A percentile compares a stretch with the other conserved stretches of the same genome.
phyloP scores from a whole-genome alignment of 2,797 vertebrate genomes.

The Sebastes diaconus region DNA sequence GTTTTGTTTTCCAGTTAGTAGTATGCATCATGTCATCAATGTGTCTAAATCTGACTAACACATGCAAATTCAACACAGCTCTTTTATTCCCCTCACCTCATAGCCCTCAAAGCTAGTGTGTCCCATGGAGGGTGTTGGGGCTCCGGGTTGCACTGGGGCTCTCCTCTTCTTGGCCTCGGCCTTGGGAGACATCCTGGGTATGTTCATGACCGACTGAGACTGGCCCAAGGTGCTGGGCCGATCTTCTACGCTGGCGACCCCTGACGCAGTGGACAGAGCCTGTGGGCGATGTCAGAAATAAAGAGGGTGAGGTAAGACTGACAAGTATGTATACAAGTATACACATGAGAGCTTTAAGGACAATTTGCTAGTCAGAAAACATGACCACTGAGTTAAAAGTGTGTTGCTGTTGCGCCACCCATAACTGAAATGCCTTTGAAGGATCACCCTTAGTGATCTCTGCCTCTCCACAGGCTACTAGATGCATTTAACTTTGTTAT shows the following conservation, averaged over 20 bases:
- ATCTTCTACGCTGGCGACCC: conserved; percentile 76
- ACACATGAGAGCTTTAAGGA: neutral
- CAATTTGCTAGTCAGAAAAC: neutral
- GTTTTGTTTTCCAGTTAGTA: neutral
- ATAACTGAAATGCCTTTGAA: neutral
- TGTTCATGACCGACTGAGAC: conserved; percentile 89
- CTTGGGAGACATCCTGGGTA: conserved; percentile 84
- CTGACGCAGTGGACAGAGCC: conserved; percentile 82
- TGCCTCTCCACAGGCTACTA: neutral
- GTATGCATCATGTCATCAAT: neutral
- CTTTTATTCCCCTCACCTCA: conserved; percentile 79
- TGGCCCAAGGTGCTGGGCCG: conserved; percentile 84
- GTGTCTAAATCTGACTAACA: neutral
- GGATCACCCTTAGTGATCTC: neutral
- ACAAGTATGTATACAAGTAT: neutral
- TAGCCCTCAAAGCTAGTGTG: conserved; percentile 42
- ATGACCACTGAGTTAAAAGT: neutral
- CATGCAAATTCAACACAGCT: neutral
- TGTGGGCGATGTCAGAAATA: conserved; percentile 55
- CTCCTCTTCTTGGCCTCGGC: conserved; percentile 90
- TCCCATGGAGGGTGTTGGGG: conserved; percentile 33
- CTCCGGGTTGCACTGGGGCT: conserved; percentile 86
- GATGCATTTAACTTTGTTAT: conserved; percentile 1
- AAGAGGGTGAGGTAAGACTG: neutral
- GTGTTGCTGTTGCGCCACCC: neutral